Evolutionary conservation across 1,140 invertebrate genomes (phyloP), one percentile per base, ranked within the genome.

Genomic region (Procambarus virginalis): DNA sequence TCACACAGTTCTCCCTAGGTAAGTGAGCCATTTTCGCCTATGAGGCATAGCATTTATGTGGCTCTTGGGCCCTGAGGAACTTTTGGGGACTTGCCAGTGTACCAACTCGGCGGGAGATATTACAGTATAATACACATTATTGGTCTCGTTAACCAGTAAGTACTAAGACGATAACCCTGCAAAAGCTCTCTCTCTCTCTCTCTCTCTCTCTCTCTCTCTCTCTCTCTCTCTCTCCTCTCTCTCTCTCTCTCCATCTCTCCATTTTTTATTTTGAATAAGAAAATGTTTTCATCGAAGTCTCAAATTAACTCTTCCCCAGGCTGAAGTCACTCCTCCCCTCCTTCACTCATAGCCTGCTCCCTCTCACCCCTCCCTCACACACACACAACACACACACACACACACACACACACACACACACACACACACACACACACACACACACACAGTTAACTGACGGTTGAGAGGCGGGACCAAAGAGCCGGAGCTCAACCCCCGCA

Each of bases 201-300:
- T 45, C 22, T 45, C 75, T 45, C 75, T 12, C 75, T 45, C 46
- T 46, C 75, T 77, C 75, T 77, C 48, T 49, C 75, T 49, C 48
- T 77, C 75, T 68, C 64, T 68, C 64, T 68, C 64, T 68, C 64
- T 68, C 64, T 68, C 64, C 60, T 64, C 60, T 64, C 60, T 64
- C 60, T 64, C 60, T 64, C 60, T 64, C 60, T 64, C 60, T 64
- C 60, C 17, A 9, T 64, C 60, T 64, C 0, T 34, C 34, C 34
- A 34, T 34, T 34, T 34, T 34, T 34, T 34, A 34, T 34, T 34
- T 34, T 34, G 34, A 34, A 34, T 34, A 34, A 34, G 34, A 34
- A 34, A 34, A 34, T 34, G 34, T 34, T 34, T 34, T 34, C 34
- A 34, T 34, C 34, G 34, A 34, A 34, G 34, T 34, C 34, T 34